phyloP scores from a whole-genome alignment of 2,797 vertebrate species.

The Thalassophryne amazonica region DNA sequence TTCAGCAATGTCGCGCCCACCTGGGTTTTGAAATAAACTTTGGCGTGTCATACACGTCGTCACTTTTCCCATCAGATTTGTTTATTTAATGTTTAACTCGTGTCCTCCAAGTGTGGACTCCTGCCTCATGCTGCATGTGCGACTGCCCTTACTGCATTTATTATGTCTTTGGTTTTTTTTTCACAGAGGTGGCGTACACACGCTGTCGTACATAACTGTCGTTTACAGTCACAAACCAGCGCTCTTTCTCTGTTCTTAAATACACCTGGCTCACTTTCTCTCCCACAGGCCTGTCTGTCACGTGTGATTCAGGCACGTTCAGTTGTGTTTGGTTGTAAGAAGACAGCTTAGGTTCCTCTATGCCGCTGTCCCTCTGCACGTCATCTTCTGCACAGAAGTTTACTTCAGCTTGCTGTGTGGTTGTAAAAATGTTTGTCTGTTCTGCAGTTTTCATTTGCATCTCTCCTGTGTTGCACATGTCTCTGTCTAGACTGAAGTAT shows the following conservation, averaged over 20 bases:
- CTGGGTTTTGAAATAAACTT: slow-evolving; percentile 3
- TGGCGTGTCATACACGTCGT: background rate
- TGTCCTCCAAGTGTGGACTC: slow-evolving; percentile 8
- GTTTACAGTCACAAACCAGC: slow-evolving; percentile 79
- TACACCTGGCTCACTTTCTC: background rate
- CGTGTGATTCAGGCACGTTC: slow-evolving; percentile 2
- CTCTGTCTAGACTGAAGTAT: background rate
- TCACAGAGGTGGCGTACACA: slow-evolving; percentile 4
- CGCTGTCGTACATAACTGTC: slow-evolving; percentile 28
- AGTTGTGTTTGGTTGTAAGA: background rate
- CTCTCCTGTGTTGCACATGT: background rate
- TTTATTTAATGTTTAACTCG: slow-evolving; percentile 4
- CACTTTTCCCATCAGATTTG: background rate
- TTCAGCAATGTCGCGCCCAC: background rate
- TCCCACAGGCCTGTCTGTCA: slow-evolving; percentile 6
- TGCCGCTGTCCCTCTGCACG: slow-evolving; percentile 10
- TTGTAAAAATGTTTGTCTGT: background rate
- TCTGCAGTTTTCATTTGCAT: slow-evolving; percentile 1
- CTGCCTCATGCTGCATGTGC: too few relatives aligned
- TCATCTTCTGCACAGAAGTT: background rate
- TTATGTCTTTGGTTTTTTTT: slow-evolving; percentile 72
- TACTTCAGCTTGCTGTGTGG: slow-evolving; percentile 4
- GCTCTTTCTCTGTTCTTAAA: slow-evolving; percentile 67
- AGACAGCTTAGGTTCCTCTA: slow-evolving; percentile 17
- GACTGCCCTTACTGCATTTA: slow-evolving; percentile 31